Evolutionary conservation across 2,888 invertebrate species (phyloP).

Genomic region (Crocallis elinguaria): DNA sequence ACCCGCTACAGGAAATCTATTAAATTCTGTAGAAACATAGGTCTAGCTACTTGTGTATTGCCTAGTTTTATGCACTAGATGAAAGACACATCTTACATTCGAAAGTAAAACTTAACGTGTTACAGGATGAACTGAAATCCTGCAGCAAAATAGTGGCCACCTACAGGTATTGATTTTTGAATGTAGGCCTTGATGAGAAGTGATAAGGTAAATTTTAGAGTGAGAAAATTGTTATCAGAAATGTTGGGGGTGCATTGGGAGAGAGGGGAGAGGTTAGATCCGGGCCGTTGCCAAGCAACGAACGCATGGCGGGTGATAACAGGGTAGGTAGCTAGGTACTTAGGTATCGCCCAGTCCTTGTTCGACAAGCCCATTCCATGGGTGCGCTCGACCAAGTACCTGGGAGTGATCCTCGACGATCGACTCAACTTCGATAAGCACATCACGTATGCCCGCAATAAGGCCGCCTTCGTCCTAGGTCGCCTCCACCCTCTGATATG

Average conservation of each 20-base stretch:
- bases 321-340: background rate
- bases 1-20: constrained; percentile 13
- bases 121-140: background rate
- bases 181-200: background rate
- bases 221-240: constrained; percentile 1
- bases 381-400: no score
- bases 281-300: constrained; percentile 12
- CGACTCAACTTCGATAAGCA: no score
- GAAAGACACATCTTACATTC: background rate
- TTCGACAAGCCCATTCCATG: no score
- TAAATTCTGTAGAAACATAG: constrained; percentile 1
- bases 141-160: background rate
- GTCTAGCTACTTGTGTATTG: background rate
- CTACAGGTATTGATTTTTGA: background rate
- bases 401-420: no score
- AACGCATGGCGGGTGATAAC: background rate
- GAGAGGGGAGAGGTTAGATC: background rate
- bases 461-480: no score
- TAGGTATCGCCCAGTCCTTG: no score
- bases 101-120: background rate
- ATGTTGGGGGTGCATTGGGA: constrained; percentile 1
- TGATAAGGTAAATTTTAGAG: background rate
- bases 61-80: background rate
- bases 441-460: no score
- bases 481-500: no score